Base-by-base conservation (phyloP, 2,888 invertebrate species). In the Galerucella nymphaeae region DNA sequence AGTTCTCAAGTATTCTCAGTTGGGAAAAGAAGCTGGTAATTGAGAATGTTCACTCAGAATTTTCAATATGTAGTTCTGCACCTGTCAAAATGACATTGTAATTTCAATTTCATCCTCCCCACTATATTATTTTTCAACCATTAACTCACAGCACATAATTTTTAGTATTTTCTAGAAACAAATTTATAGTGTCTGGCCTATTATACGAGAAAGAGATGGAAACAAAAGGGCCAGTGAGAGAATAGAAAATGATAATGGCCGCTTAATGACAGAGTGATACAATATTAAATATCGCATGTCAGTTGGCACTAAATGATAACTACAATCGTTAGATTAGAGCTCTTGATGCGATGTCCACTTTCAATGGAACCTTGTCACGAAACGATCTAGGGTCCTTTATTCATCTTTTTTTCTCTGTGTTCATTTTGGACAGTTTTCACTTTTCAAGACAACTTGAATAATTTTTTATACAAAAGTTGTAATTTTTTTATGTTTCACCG, bases 261-360 rank as follows among this genome's bases (percentile, higher is more conserved):
- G 75, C 75, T 78, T 80, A 79, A 80, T 80, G 80, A 78, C 74
- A 64, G 76, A 76, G 76, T 79, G 80, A 79, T 80, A 78, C 79
- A 80, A 79, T 80, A 80, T 79, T 79, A 80, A 80, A 78, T 78
- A 78, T 79, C 71, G 79, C 80, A 78, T 79, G 79, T 75, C 76
- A 59, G 71, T 45, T 20, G 73, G 71, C 66, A 74, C 71, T 74
- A 74, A 75, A 66, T 67, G 75, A 72, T 63, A 67, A 63, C 63
- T 67, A 72, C 75, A 75, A 72, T 75, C 67, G 61, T 75, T 72
- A 66, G 65, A 71, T 69, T 69, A 69, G 71, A 61, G 64, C 71
- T 53, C 57, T 41, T 62, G 61, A 62, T 61, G 58, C 68, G 70
- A 66, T 75, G 75, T 72, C 72, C 74, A 66, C 65, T 75, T 73